A percentile compares a stretch with the other conserved stretches of the same genome.
phyloP scores from a whole-genome alignment of 2,113 vertebrate species.

The Prunella fulvescens region DNA sequence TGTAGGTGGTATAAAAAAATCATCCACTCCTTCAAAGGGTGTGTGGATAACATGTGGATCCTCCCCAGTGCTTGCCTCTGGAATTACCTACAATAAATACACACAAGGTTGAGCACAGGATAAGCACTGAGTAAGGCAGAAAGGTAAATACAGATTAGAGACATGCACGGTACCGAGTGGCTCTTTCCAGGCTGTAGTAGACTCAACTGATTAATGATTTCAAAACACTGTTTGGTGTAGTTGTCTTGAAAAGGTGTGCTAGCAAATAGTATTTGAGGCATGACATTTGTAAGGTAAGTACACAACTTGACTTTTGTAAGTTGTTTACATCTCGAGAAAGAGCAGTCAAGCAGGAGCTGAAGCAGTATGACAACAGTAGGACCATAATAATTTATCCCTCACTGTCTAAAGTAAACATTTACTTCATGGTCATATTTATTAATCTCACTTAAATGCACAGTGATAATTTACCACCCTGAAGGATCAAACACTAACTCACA shows the following conservation, averaged over 20 bases:
- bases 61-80: conserved; percentile 86
- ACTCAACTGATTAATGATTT: background rate
- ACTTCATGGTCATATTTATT: conserved; percentile 17
- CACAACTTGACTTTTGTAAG: background rate
- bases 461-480: background rate
- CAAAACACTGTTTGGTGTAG: background rate
- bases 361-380: background rate
- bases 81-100: conserved; percentile 82
- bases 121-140: background rate
- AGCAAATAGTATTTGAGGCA: background rate
- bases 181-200: background rate
- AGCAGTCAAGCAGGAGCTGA: background rate
- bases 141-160: background rate
- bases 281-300: conserved; percentile 26
- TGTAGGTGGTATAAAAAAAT: conserved; percentile 94
- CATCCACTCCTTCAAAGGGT: conserved; percentile 83
- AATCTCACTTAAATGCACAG: conserved; percentile 37
- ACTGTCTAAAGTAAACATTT: background rate
- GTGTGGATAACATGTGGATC: conserved; percentile 80
- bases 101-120: background rate
- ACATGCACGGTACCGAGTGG: accelerated
- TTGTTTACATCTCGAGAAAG: background rate
- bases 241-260: background rate
- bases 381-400: background rate
- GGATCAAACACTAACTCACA: background rate